Conservation (phyloP, 2,888 invertebrate species). For the Atethmia centrago region DNA sequence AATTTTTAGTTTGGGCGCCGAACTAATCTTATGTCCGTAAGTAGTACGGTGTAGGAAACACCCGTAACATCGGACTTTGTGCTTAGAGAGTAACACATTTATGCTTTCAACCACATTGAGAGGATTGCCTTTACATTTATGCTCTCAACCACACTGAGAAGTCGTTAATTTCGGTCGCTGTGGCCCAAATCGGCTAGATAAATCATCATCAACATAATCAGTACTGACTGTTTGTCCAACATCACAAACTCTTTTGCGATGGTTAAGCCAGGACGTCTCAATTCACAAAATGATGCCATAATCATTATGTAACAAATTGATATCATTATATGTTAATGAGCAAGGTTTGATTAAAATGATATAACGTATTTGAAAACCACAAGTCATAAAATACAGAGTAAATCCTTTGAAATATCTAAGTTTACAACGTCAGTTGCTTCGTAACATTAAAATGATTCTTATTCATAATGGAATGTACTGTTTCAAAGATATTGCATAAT, state of each 20-base stretch:
- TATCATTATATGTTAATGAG: not conserved
- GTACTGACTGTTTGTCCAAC: too few species aligned
- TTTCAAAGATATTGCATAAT: slow-evolving; percentile 41
- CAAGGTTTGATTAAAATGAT: not conserved
- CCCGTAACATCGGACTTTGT: too few species aligned
- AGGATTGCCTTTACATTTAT: too few species aligned
- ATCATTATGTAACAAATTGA: not conserved
- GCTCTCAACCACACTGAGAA: not conserved
- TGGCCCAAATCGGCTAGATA: too few species aligned
- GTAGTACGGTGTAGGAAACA: too few species aligned
- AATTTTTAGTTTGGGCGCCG: too few species aligned
- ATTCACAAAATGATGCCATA: not conserved
- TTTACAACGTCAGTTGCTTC: slow-evolving; percentile 36
- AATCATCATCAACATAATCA: too few species aligned
- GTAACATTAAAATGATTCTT: slow-evolving; percentile 36
- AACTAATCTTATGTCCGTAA: too few species aligned
- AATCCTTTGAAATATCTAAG: slow-evolving; percentile 26
- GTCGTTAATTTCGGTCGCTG: not conserved
- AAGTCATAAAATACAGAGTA: slow-evolving; percentile 32
- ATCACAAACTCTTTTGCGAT: not conserved
- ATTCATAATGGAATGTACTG: slow-evolving; percentile 38
- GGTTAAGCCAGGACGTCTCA: not conserved
- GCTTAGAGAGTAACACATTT: too few species aligned
- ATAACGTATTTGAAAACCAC: slow-evolving; percentile 20
- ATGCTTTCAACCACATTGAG: too few species aligned